Evolutionary conservation across 2,113 vertebrate genomes (phyloP).

Genomic region (Myotis lucifugus): DNA sequence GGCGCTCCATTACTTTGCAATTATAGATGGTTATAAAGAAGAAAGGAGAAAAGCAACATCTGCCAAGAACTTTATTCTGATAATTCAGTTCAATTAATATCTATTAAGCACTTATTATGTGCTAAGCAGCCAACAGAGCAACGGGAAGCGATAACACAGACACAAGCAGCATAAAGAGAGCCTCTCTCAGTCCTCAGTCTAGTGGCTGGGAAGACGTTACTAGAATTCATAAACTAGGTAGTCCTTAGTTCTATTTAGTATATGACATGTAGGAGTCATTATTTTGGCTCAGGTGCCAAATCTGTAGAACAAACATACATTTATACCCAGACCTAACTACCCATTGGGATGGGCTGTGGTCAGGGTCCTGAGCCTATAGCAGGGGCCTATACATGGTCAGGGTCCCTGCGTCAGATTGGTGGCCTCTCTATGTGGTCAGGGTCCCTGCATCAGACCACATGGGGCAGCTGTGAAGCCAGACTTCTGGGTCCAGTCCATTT

Average conservation of each 20-base stretch:
- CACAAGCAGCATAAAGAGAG: rapidly evolving
- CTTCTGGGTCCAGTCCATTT: background rate
- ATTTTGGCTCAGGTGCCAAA: background rate
- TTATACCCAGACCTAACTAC: background rate
- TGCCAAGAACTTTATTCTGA: constrained; percentile 17
- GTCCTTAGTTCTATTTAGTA: background rate
- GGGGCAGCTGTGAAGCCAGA: background rate
- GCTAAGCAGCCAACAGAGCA: background rate
- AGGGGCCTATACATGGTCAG: background rate
- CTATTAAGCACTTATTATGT: background rate
- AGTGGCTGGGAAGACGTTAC: background rate
- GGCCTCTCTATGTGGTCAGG: too few relatives aligned
- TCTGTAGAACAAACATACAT: background rate
- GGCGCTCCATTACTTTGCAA: constrained; percentile 3
- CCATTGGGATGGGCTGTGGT: too few relatives aligned
- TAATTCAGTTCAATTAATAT: constrained; percentile 16
- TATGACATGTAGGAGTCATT: background rate
- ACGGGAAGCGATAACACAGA: background rate
- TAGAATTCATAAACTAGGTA: too few relatives aligned
- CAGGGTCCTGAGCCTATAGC: background rate
- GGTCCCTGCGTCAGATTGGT: background rate
- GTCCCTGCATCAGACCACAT: background rate
- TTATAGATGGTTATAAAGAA: constrained; percentile 19
- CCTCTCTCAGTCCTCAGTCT: background rate
- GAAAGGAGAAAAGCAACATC: background rate